Percentiles rank a stretch among this genome's conserved stretches.
These are phyloP conservation scores for Chrysomallon squamiferum DNA, from an alignment of 1,140 invertebrate genomes.

Conservation along the genomic window DNA sequence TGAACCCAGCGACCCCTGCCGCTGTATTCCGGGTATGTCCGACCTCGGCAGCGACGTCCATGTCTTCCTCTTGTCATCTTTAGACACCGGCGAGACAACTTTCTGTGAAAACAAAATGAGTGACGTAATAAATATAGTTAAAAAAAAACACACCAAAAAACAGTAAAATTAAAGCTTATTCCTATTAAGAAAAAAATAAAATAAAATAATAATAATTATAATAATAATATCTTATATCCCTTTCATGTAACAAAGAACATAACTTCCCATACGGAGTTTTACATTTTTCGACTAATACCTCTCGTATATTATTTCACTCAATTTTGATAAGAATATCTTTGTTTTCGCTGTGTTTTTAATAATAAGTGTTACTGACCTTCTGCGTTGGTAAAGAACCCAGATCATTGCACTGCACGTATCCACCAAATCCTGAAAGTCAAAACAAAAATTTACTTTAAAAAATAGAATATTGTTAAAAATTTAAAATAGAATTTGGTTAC, in stretches of 20 bases:
- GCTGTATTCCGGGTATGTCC: constrained; percentile 13
- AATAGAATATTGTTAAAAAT: too few species aligned
- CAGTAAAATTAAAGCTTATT: background rate
- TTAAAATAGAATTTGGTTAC: too few species aligned
- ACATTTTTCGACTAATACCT: too few species aligned
- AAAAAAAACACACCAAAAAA: too few species aligned
- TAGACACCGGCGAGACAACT: constrained; percentile 1
- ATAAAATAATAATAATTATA: too few species aligned
- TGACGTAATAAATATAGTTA: background rate
- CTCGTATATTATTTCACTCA: too few species aligned
- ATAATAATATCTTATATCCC: too few species aligned
- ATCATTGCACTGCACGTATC: constrained; percentile 9
- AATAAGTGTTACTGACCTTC: constrained; percentile 12
- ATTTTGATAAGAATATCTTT: too few species aligned
- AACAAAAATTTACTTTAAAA: background rate
- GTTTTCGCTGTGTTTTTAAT: too few species aligned
- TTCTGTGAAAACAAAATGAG: background rate
- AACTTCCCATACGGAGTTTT: too few species aligned
- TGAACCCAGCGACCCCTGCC: constrained; percentile 26
- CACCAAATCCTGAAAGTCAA: constrained; percentile 13
- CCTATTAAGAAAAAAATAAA: background rate
- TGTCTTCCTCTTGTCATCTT: constrained; percentile 20
- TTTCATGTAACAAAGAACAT: too few species aligned
- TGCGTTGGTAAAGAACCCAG: constrained; percentile 9
- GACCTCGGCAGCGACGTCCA: constrained; percentile 25